These are phyloP conservation scores for Morbakka virulenta DNA, from an alignment of 30 jellyfish, hydroid and myxozoan species.

Conservation along the genomic window DNA sequence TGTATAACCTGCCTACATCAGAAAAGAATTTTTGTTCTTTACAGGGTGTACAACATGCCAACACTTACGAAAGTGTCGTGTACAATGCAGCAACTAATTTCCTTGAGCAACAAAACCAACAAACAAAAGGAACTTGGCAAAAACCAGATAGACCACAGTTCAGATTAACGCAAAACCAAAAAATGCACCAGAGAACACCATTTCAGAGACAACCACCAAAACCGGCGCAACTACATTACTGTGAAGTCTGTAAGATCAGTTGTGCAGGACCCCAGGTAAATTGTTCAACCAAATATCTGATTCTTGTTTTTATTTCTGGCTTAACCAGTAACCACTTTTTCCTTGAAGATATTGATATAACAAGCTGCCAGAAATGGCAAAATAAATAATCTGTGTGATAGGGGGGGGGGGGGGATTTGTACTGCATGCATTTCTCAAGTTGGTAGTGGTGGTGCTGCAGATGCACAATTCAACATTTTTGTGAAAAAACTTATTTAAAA, in stretches of 20 bases:
- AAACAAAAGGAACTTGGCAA: constrained; percentile 85
- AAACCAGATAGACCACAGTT: constrained; percentile 84
- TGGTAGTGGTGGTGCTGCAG: too few species aligned
- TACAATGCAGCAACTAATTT: constrained; percentile 94
- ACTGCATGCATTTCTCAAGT: too few species aligned
- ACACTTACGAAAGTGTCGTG: constrained; percentile 87
- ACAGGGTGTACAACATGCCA: too few species aligned
- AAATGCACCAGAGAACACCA: constrained; percentile 59
- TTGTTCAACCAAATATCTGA: not conserved
- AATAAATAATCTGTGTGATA: too few species aligned
- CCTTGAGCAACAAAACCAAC: constrained; percentile 83
- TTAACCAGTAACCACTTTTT: not conserved
- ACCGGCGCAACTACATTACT: constrained; percentile 90
- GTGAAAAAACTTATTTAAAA: too few species aligned
- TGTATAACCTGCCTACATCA: constrained; percentile 34
- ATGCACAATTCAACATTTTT: too few species aligned
- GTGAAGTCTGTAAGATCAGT: constrained; percentile 97
- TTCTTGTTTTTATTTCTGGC: not conserved
- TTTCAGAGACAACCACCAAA: too few species aligned
- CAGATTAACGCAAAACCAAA: constrained; percentile 51
- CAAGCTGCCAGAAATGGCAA: too few species aligned
- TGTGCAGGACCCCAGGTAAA: constrained; percentile 98
- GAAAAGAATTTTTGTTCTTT: too few species aligned
- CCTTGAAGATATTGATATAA: too few species aligned
- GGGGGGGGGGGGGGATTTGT: too few species aligned